Percentiles rank a stretch among this genome's conserved stretches.
Conservation (phyloP, 2,113 vertebrate species). For the Gopherus flavomarginatus region DNA sequence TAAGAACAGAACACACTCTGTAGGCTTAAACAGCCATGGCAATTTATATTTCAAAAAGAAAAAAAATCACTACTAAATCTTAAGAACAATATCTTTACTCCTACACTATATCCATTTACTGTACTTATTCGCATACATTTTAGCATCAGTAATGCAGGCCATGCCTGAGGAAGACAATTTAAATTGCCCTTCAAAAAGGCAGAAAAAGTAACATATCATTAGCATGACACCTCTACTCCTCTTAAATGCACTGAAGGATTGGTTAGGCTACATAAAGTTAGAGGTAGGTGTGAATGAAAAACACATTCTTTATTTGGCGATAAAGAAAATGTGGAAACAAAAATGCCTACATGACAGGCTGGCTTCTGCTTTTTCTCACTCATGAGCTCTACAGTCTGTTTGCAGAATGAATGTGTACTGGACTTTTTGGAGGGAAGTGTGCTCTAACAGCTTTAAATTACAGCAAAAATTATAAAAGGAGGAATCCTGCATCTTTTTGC, state of each 20-base stretch:
- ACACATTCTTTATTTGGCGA: neutral
- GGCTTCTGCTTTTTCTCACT: slow-evolving; percentile 47
- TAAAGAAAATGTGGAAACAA: slow-evolving; percentile 55
- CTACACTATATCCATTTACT: slow-evolving; percentile 45
- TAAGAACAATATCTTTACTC: slow-evolving; percentile 55
- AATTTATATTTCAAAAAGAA: slow-evolving; percentile 70
- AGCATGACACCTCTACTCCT: slow-evolving; percentile 59
- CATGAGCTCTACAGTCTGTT: neutral
- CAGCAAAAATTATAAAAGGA: neutral
- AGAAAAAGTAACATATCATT: slow-evolving; percentile 70
- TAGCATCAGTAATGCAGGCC: slow-evolving; percentile 64
- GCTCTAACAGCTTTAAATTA: neutral
- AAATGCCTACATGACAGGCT: slow-evolving; percentile 39
- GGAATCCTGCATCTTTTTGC: neutral
- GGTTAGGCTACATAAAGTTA: slow-evolving; percentile 19
- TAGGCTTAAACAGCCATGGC: slow-evolving; percentile 38
- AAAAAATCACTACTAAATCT: slow-evolving; percentile 36
- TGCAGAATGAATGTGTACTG: neutral
- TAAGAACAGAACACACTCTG: slow-evolving; percentile 42
- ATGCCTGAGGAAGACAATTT: slow-evolving; percentile 62
- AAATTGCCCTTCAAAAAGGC: slow-evolving; percentile 71
- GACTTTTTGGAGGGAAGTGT: neutral
- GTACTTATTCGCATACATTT: slow-evolving; percentile 13
- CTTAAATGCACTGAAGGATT: slow-evolving; percentile 22
- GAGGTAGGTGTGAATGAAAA: slow-evolving; percentile 63